Evolutionary conservation across 2,888 invertebrate species (phyloP), one percentile per base, ranked within the genome.

Genomic region (Catocala fraxini): DNA sequence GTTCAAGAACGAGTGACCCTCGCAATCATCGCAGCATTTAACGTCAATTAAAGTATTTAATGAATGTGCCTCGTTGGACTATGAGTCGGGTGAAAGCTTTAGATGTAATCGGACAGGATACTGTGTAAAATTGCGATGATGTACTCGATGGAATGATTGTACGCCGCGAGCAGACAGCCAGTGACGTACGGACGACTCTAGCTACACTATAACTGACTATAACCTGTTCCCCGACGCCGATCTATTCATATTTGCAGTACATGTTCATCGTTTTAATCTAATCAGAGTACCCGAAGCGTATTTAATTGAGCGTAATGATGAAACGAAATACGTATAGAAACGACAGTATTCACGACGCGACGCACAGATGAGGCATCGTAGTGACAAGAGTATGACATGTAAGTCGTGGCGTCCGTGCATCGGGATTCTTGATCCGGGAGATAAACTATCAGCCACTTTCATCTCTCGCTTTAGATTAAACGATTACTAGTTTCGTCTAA

Each of bases 401-500:
- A 77, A 73, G 71, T 71, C 76, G 77, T 60, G 65, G 70, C 51
- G 75, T 78, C 60, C 77, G 80, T 75, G 79, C 76, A 75, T 76
- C 71, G 76, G 72, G 74, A 68, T 65, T 77, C 75, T 71, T 73
- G 83, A 85, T 84, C 72, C 71, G 65, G 67, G 52, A 71, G 81
- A 84, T 82, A 85, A 74, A 76, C 80, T 93, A 93, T 94, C 93
- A 81, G 74, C 71, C 77, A 92, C 93, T 94, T 94, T 94, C 93
- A 94, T 94, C 94, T 92, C 77, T 85, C 80, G 83, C 79, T 84
- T 85, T 83, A 88, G 92, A 93, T 93, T 89, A 89, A 88, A 87
- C 86, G 93, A 93, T 93, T 91, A 89, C 88, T 82, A 82, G 89
- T 89, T 91, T 85, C 87, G 81, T 91, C 88, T 93, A 93, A 94